Evolutionary conservation across 2,113 vertebrate genomes (phyloP), one percentile per base, ranked within the genome.

Genomic region (Lathamus discolor): DNA sequence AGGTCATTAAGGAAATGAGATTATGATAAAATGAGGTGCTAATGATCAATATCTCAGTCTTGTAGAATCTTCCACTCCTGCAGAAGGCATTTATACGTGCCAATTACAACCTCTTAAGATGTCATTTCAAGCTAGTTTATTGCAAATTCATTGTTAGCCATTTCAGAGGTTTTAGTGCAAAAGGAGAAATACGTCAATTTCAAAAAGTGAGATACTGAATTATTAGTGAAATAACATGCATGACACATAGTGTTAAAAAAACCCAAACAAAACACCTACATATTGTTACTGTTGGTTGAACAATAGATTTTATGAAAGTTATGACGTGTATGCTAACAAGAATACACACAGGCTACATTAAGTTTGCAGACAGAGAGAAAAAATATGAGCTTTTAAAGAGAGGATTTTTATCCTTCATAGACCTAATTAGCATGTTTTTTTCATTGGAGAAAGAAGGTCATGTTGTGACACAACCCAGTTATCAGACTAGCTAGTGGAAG

Each of bases 11-110:
- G 90, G 77, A 97, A 97, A 97, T 92, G 67, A 96, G 79, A 66
- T 92, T 73, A 51, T 97, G 89, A 97, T 94, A 95, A 97, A 96
- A 89, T 69, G 94, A 97, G 62, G 72, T 88, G n/a, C n/a, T 95
- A 93, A 96, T 92, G 97, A 98, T 98, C 95, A 97, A 92, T 94
- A 96, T 85, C 83, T 87, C 49, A 93, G 73, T 67, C 85, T 91
- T 49, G 28, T 63, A 91, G 84, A 96, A 95, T 88, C 69, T 95
- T 59, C 54, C 66, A n/a, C 43, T 97, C 35, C 69, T 93, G 44
- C 41, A 96, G 78, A 96, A 93, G 72, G 70, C 73, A 95, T 97
- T 96, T 93, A 31, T 79, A 95, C 69, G 82, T 72, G 61, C 37
- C 55, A 78, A 93, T 98, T 97, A 88, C 39, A 97, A 82, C 91